Percentiles rank a stretch among this genome's conserved stretches.
phyloP scores from a whole-genome alignment of 2,888 invertebrate genomes.

The Caenorhabditis sp. region DNA sequence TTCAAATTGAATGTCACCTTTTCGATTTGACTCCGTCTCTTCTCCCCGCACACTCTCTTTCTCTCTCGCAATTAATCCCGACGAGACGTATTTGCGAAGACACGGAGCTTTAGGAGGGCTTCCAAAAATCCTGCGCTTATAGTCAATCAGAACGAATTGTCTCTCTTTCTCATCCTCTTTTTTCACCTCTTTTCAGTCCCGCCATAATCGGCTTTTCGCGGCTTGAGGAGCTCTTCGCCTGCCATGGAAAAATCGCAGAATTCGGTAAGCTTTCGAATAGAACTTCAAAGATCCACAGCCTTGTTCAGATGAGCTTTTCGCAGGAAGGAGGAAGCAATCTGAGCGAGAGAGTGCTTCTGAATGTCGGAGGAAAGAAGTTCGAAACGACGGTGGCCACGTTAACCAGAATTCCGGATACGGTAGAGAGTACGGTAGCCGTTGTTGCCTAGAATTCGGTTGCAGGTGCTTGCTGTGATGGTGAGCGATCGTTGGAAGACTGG shows the following conservation, averaged over 20 bases:
- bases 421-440: background rate
- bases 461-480: constrained; percentile 69
- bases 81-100: constrained; percentile 27
- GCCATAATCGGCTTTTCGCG: background rate
- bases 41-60: constrained; percentile 12
- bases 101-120: background rate
- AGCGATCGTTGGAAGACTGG: constrained; percentile 68
- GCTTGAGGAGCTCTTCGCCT: background rate
- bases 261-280: constrained; percentile 22
- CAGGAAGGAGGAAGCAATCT: constrained; percentile 41
- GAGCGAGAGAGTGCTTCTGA: constrained; percentile 64
- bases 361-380: constrained; percentile 73
- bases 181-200: background rate
- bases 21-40: constrained; percentile 24
- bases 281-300: too few species aligned
- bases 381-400: constrained; percentile 70
- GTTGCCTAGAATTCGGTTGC: constrained; percentile 18
- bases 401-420: constrained; percentile 62
- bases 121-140: background rate
- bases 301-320: constrained; percentile 37
- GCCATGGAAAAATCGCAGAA: constrained; percentile 30
- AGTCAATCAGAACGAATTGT: background rate
- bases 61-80: constrained; percentile 42
- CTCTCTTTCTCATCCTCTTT: background rate
- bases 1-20: constrained; percentile 50